phyloP scores from a whole-genome alignment of 2,797 vertebrate genomes.

The Onychomys arenicola region DNA sequence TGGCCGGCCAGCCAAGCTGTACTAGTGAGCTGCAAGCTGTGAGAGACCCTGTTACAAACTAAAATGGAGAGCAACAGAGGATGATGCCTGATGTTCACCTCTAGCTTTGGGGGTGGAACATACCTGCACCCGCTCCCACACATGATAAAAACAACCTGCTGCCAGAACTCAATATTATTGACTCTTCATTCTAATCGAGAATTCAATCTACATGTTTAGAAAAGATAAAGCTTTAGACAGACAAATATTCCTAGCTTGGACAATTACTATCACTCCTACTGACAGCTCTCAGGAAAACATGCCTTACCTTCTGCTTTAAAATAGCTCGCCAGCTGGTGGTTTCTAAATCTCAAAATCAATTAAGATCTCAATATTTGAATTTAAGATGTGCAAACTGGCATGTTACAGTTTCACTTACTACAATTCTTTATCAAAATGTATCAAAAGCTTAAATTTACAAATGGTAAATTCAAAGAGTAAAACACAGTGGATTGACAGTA shows the following conservation, averaged over 20 bases:
- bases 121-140: neutral
- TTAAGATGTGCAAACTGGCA: neutral
- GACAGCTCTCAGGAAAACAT: neutral
- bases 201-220: neutral
- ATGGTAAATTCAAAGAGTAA: neutral
- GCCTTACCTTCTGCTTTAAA: neutral
- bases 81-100: neutral
- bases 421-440: neutral
- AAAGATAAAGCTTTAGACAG: conserved; percentile 24
- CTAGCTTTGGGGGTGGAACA: neutral
- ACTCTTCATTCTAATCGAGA: neutral
- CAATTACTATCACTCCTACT: neutral
- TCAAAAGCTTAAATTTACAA: neutral
- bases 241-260: neutral
- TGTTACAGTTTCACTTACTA: neutral
- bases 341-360: neutral
- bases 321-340: neutral
- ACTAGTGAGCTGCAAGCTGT: neutral
- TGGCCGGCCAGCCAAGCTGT: neutral
- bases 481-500: neutral
- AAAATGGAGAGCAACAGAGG: neutral
- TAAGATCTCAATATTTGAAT: conserved; percentile 6
- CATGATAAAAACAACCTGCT: neutral
- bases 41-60: neutral
- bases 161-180: neutral